phyloP scores from a whole-genome alignment of 2,113 vertebrate genomes.

The Pseudonaja textilis region DNA sequence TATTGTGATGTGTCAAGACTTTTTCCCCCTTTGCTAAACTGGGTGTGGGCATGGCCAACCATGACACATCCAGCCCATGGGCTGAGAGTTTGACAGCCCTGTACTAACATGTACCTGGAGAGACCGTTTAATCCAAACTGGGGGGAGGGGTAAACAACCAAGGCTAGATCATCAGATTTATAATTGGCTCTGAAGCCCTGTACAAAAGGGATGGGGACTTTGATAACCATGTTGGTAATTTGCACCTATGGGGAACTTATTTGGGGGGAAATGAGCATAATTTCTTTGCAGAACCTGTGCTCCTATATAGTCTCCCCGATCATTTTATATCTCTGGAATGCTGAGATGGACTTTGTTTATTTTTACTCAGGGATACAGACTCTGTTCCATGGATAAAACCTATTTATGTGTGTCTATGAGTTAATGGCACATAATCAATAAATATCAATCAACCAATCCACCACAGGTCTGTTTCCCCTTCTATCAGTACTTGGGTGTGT shows the following conservation, averaged over 20 bases:
- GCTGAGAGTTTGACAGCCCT: no score
- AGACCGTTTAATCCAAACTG: conserved; percentile 19
- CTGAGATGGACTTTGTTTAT: not conserved
- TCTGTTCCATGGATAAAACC: not conserved
- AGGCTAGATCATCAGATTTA: no score
- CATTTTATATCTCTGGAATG: not conserved
- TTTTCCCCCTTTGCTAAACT: no score
- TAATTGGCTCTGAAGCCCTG: not conserved
- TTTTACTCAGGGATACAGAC: not conserved
- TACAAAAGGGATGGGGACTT: not conserved
- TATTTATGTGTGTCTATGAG: not conserved
- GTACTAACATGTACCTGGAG: not conserved
- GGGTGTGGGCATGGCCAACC: no score
- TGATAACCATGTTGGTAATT: conserved; percentile 10
- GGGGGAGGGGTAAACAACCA: not conserved
- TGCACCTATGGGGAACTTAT: not conserved
- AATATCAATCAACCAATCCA: not conserved
- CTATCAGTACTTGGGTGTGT: not conserved
- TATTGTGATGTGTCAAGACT: no score
- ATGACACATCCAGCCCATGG: no score
- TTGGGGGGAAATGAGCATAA: not conserved
- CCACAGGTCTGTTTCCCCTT: not conserved
- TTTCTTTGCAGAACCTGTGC: not conserved
- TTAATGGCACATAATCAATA: not conserved
- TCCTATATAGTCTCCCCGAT: not conserved